Base-by-base conservation (phyloP, 1,140 invertebrate species). In the Diuraphis noxia region DNA sequence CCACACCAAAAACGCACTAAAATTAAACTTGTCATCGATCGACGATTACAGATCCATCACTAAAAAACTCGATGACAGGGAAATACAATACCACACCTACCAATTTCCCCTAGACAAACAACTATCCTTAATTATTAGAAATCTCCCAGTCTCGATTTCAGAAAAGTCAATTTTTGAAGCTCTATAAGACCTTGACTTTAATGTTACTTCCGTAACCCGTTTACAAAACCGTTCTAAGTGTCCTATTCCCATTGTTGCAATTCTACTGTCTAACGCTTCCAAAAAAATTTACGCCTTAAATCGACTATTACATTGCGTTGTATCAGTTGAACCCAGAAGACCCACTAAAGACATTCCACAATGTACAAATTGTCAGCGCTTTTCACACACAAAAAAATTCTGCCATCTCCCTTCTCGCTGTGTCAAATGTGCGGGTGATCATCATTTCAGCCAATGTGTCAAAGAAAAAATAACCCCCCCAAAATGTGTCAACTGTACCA, bases 61-160 rank as follows among this genome's bases (percentile, higher is more conserved):
- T 9, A 52, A 34, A 38, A 88, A 63, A 25, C 19, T 88, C 8
- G n/a, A 38, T 9, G 21, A 88, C 34, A 4, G 40, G 25, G n/a
- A n/a, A 9, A 46, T 49, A n/a, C 21, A 79, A n/a, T 88, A 52
- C 10, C 86, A 88, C 49, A 88, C 49, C 17, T 88, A 88, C 40
- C 86, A 63, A 40, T 25, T 88, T 1, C 86, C 49, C 9, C 17
- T 23, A 25, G 21, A 88, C 17, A 56, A 25, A 56, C n/a, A 88
- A n/a, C 85, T 86, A 36, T 86, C 85, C 3, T n/a, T 86, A 0
- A 88, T 88, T 19, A 88, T 88, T 36, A 88, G 38, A 17, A 88
- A 88, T 6, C 25, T 88, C 21, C 52, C 52, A 13, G 38, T 56
- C 2, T 8, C 1, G 0, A 88, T 72, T 10, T 38, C 52, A 30